Base-by-base conservation (phyloP, 2,888 invertebrate genomes). In the Zeuzera pyrina region DNA sequence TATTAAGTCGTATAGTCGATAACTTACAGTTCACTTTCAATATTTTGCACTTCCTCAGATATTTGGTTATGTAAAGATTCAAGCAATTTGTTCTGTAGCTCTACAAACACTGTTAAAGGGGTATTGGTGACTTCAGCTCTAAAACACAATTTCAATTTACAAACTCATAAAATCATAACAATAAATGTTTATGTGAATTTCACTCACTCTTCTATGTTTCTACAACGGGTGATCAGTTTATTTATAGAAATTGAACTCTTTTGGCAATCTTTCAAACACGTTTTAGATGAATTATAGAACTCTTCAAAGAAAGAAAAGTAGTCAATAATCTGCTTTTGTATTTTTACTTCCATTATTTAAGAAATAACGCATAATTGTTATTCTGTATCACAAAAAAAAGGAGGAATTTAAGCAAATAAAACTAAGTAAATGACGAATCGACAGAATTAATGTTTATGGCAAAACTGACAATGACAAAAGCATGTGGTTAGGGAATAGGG, bases 271-370 rank as follows among this genome's bases (percentile, higher is more conserved):
- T 76, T 73, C 72, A 86, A 72, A 57, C 68, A 65, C 54, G 57
- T 61, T 65, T 70, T 76, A 47, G 83, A 76, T 34, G 64, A 69
- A 35, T 69, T 72, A 43, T 77, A 68, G 49, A 84, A 84, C 49
- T 70, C 69, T 42, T 81, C 79, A 42, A 87, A 76, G 52, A 62
- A 70, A 27, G 79, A 74, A 63, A 85, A 86, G 52, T 84, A 85
- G 48, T 73, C 79, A 50, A 81, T 61, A 27, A 87, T 60, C 52
- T 83, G 71, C 49, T 83, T 85, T 57, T 86, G 86, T 38, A 85
- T 54, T 56, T 73, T 74, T 35, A 50, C 44, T 69, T 83, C 84
- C 83, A 83, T 83, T 54, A 67, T 73, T 44, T 30, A 34, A 27
- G 37, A 29, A 28, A 32, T 35, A 30, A 19, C 5, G 6, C 19